Evolutionary conservation across 1,140 invertebrate genomes (phyloP).

Genomic region (Periplaneta americana): DNA sequence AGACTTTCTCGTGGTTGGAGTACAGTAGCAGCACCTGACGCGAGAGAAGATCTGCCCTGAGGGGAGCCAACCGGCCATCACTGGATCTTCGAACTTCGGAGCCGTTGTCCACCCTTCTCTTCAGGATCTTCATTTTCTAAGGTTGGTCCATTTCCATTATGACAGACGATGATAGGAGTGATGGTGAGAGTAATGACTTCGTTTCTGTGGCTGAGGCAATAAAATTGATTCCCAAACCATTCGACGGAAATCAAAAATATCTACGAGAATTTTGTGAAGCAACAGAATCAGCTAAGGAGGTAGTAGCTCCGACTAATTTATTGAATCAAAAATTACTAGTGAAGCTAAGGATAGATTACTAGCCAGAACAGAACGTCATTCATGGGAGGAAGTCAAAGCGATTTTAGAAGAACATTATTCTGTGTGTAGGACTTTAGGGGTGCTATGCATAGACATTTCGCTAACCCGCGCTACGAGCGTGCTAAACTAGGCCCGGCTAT

Average conservation of each 20-base stretch:
- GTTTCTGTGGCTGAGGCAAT: background rate
- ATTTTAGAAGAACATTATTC: conserved; percentile 10
- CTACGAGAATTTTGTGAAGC: background rate
- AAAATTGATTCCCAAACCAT: background rate
- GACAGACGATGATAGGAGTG: background rate
- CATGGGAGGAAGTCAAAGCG: background rate
- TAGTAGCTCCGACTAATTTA: background rate
- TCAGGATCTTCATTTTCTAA: no score
- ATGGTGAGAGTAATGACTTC: background rate
- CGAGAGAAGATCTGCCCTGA: no score
- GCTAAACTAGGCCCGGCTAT: no score
- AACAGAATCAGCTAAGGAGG: background rate
- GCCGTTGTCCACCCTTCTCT: no score
- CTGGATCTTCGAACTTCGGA: no score
- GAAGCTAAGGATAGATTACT: background rate
- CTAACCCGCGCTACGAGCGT: no score
- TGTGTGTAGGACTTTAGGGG: background rate
- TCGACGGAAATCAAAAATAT: background rate
- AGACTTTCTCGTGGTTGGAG: no score
- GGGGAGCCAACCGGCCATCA: no score
- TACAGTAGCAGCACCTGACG: no score
- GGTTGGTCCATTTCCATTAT: no score
- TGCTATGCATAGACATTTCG: no score
- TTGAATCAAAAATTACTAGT: conserved; percentile 6
- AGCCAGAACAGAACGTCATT: background rate